Evolutionary conservation across 2,797 vertebrate genomes (phyloP).

Genomic region (Sarcoramphus papa): DNA sequence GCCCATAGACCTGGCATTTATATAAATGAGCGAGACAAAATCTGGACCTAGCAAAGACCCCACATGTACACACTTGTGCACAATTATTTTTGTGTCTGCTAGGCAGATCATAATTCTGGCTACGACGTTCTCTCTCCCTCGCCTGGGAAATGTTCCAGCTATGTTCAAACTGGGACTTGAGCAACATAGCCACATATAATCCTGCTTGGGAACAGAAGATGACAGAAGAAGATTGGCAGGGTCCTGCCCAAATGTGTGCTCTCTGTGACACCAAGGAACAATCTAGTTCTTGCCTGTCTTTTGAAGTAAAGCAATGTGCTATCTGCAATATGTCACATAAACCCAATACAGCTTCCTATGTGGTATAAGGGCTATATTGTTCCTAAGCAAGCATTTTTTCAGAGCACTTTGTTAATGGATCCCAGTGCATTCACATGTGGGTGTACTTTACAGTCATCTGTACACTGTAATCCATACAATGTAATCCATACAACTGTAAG

Average conservation of each 20-base stretch:
- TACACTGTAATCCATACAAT: not conserved
- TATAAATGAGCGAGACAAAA: slow-evolving; percentile 9
- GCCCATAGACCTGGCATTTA: not conserved
- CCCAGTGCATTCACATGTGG: not conserved
- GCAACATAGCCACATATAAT: not conserved
- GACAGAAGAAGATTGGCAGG: not conserved
- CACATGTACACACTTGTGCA: slow-evolving; percentile 7
- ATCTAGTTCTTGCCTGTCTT: not conserved
- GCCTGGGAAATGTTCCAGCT: not conserved
- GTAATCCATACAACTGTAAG: not conserved
- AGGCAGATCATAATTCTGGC: not conserved
- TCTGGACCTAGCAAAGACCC: slow-evolving; percentile 4
- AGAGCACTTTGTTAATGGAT: not conserved
- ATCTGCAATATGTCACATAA: not conserved
- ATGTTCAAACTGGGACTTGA: not conserved
- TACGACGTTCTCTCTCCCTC: not conserved
- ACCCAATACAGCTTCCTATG: not conserved
- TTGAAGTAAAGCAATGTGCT: not conserved
- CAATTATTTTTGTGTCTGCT: slow-evolving; percentile 28
- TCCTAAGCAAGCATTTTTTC: not conserved
- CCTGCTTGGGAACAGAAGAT: not conserved
- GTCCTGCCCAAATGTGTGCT: not conserved
- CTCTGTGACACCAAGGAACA: not conserved
- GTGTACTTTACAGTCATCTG: not conserved
- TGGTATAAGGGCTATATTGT: not conserved